Conservation (phyloP, 37 sponge, comb jelly and placozoan species). For the Eunapius fragilis region DNA sequence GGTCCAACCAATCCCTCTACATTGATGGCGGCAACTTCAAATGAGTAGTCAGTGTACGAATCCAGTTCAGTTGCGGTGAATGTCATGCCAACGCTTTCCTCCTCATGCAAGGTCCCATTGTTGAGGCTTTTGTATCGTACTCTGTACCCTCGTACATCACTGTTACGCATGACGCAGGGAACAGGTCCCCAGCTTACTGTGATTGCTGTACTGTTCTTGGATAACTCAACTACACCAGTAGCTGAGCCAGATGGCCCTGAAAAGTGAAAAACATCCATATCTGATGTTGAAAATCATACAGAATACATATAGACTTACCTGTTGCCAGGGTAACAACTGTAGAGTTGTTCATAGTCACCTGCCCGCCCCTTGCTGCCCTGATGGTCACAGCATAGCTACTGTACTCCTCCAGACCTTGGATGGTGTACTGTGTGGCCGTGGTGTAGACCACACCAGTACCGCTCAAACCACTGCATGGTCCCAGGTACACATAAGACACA, state of each 20-base stretch:
- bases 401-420: neutral
- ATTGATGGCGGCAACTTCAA: neutral
- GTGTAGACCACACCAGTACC: neutral
- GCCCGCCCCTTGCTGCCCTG: neutral
- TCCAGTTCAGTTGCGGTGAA: neutral
- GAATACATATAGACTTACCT: no score
- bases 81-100: neutral
- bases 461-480: neutral
- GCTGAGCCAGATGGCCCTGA: neutral
- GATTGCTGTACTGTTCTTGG: neutral
- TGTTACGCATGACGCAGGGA: neutral
- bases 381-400: neutral
- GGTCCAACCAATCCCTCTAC: neutral
- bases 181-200: neutral
- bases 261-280: neutral
- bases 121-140: neutral
- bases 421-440: neutral
- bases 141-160: neutral
- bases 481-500: neutral
- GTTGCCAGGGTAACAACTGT: neutral
- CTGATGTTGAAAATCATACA: neutral
- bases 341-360: neutral
- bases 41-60: neutral
- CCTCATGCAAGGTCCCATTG: neutral
- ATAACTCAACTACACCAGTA: neutral